A percentile compares a stretch with the other conserved stretches of the same genome.
Evolutionary conservation across 1,140 invertebrate genomes (phyloP).

Genomic region (Cotesia vestalis): DNA sequence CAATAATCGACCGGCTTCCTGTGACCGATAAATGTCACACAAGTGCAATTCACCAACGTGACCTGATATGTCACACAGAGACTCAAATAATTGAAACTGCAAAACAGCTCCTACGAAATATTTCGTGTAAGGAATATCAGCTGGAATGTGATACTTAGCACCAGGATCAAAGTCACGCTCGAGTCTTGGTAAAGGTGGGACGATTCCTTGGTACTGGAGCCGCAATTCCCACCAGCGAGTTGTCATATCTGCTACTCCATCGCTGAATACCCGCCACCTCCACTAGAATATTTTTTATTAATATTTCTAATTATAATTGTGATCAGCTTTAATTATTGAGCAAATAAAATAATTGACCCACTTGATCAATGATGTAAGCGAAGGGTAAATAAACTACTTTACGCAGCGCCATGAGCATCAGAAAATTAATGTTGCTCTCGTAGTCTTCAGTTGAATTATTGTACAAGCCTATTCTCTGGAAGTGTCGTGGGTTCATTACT

Average conservation of each 20-base stretch:
- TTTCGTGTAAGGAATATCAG: slow-evolving; percentile 72
- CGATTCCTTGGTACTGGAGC: slow-evolving; percentile 76
- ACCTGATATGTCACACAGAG: slow-evolving; percentile 78
- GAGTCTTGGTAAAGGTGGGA: slow-evolving; percentile 74
- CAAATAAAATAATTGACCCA: slow-evolving; percentile 48
- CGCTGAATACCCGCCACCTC: slow-evolving; percentile 80
- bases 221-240: slow-evolving; percentile 82
- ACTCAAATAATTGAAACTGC: slow-evolving; percentile 88
- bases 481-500: slow-evolving; percentile 77
- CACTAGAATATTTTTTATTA: slow-evolving; percentile 67
- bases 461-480: slow-evolving; percentile 77
- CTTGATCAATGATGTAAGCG: slow-evolving; percentile 79
- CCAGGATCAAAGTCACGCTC: slow-evolving; percentile 84
- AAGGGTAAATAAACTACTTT: slow-evolving; percentile 85
- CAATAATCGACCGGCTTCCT: slow-evolving; percentile 76
- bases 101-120: slow-evolving; percentile 86
- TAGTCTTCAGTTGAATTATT: slow-evolving; percentile 74
- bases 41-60: slow-evolving; percentile 80
- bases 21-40: slow-evolving; percentile 82
- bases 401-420: slow-evolving; percentile 82
- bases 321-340: slow-evolving; percentile 1
- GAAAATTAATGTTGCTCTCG: slow-evolving; percentile 80
- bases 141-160: slow-evolving; percentile 83
- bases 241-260: slow-evolving; percentile 79
- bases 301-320: slow-evolving; percentile 13